phyloP scores from a whole-genome alignment of 2,797 vertebrate species.

The Cyprinodon diabolis region DNA sequence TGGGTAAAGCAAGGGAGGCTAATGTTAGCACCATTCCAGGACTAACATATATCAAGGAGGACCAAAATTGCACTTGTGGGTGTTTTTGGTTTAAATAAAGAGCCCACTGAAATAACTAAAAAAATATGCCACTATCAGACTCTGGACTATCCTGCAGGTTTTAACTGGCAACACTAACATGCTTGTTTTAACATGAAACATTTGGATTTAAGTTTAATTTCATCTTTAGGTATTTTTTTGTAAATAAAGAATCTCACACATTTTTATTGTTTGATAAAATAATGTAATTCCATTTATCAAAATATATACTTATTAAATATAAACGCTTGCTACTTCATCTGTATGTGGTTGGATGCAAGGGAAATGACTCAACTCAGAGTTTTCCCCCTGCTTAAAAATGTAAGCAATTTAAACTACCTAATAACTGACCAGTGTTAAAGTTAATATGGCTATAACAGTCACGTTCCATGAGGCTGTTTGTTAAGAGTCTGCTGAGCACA shows the following conservation, averaged over 20 bases:
- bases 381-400: neutral
- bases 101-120: too few species aligned
- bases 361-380: neutral
- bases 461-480: neutral
- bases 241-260: neutral
- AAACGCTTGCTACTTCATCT: neutral
- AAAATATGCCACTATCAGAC: too few species aligned
- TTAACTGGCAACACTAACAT: too few species aligned
- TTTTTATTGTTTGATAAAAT: neutral
- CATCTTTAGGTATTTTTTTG: neutral
- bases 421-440: neutral
- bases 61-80: too few species aligned
- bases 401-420: neutral
- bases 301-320: neutral
- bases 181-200: too few species aligned
- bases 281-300: neutral
- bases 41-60: too few species aligned
- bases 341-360: neutral
- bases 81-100: too few species aligned
- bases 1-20: too few species aligned
- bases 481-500: neutral
- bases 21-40: too few species aligned
- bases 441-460: neutral
- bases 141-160: too few species aligned
- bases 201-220: neutral